Evolutionary conservation across 1,140 invertebrate species (phyloP).

Genomic region (Lordiphosa collinella): DNA sequence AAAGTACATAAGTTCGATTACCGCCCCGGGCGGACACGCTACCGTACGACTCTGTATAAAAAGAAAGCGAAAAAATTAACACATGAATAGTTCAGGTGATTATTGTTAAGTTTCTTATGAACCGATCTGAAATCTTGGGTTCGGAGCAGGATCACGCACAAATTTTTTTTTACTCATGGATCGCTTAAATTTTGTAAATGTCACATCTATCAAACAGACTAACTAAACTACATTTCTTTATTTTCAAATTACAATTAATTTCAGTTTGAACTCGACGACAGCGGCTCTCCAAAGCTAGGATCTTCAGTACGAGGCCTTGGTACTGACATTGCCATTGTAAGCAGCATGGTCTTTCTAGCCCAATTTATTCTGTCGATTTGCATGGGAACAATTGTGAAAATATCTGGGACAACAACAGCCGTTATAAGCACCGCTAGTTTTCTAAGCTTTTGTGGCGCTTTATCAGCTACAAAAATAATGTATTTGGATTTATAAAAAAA

Average conservation of each 20-base stretch:
- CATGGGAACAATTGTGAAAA: constrained; percentile 91
- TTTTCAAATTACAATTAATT: constrained; percentile 7
- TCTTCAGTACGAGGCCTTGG: constrained; percentile 90
- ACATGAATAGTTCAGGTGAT: no score
- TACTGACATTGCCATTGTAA: constrained; percentile 95
- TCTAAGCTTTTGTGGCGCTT: constrained; percentile 90
- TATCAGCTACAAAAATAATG: constrained; percentile 91
- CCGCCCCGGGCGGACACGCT: no score
- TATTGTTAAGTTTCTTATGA: no score
- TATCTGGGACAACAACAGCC: constrained; percentile 91
- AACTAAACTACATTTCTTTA: not conserved
- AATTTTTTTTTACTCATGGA: no score
- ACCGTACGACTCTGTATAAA: no score
- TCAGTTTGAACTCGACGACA: constrained; percentile 84
- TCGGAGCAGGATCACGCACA: no score
- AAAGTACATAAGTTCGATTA: no score
- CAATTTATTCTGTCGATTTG: constrained; percentile 93
- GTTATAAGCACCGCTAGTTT: constrained; percentile 91
- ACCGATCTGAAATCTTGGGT: no score
- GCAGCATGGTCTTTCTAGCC: constrained; percentile 96
- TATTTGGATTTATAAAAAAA: constrained; percentile 89
- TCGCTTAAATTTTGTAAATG: no score
- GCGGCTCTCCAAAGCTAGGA: constrained; percentile 80
- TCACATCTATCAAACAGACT: no score
- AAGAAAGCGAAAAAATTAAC: no score